Evolutionary conservation across 1,140 invertebrate species (phyloP).

Genomic region (Pygmarrhopalites habei): DNA sequence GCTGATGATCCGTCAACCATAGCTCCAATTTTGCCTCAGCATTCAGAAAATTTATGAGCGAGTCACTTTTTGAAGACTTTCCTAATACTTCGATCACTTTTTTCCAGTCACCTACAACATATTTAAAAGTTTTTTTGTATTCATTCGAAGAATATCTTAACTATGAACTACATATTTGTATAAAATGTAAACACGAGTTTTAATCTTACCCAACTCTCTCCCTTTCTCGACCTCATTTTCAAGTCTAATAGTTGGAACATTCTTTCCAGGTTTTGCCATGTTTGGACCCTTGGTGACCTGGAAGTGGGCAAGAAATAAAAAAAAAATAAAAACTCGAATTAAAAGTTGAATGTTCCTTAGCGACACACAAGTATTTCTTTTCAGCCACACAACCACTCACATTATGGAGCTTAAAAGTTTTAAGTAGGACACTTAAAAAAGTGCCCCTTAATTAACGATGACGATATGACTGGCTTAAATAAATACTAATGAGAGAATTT

Average conservation of each 20-base stretch:
- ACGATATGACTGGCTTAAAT: background rate
- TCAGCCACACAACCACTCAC: background rate
- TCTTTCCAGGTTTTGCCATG: background rate
- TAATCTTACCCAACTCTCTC: too few species aligned
- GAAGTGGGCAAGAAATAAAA: too few species aligned
- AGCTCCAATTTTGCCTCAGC: slow-evolving; percentile 80
- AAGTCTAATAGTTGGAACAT: background rate
- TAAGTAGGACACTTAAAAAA: background rate
- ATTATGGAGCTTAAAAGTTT: background rate
- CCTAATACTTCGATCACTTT: too few species aligned
- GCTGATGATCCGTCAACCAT: slow-evolving; percentile 77
- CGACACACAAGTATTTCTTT: background rate
- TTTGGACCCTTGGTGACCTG: too few species aligned
- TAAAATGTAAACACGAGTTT: too few species aligned
- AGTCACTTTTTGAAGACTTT: too few species aligned
- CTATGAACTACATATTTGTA: too few species aligned
- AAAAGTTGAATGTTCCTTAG: background rate
- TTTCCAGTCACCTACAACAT: too few species aligned
- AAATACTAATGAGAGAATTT: too few species aligned
- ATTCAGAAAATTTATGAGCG: slow-evolving; percentile 33
- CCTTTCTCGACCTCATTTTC: slow-evolving; percentile 30
- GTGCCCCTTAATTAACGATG: background rate
- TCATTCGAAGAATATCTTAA: too few species aligned
- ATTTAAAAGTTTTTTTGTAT: too few species aligned
- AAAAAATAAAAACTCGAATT: too few species aligned